These are phyloP conservation scores for Drosophila nigricruria DNA, from an alignment of 2,888 invertebrate species.

Conservation along the genomic window DNA sequence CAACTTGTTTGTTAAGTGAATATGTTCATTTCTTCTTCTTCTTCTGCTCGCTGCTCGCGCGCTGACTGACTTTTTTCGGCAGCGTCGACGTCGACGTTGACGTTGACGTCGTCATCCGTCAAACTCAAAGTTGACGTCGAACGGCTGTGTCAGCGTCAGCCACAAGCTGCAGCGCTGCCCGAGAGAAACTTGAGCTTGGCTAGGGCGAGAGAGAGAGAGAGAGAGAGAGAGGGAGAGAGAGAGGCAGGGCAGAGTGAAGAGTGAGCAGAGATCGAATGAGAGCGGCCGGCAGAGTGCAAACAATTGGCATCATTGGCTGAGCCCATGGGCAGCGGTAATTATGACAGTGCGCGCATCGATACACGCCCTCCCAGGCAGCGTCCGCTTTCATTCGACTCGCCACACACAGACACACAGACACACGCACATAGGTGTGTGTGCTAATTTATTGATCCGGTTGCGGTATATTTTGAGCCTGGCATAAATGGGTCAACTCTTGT, in stretches of 20 bases:
- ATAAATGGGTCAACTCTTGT: constrained; percentile 71
- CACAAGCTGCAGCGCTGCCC: constrained; percentile 11
- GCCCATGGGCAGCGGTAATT: constrained; percentile 44
- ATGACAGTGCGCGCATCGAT: constrained; percentile 40
- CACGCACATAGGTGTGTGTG: constrained; percentile 66
- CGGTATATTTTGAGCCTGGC: constrained; percentile 56
- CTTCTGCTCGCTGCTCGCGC: constrained; percentile 33
- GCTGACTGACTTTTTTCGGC: constrained; percentile 55
- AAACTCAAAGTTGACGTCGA: constrained; percentile 33
- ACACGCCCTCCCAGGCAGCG: constrained; percentile 58
- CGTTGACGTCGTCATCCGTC: constrained; percentile 56
- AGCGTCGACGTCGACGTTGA: constrained; percentile 34
- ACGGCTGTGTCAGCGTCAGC: too few relatives aligned
- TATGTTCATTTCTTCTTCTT: constrained; percentile 69
- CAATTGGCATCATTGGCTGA: constrained; percentile 78
- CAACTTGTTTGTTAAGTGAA: constrained; percentile 82
- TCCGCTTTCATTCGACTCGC: constrained; percentile 70
- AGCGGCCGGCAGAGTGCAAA: constrained; percentile 55
- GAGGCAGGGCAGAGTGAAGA: background rate
- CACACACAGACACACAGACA: constrained; percentile 46
- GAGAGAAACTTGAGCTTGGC: constrained; percentile 65
- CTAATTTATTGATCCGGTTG: constrained; percentile 81
- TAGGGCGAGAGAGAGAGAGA: constrained; percentile 32
- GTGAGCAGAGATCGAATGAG: constrained; percentile 11
- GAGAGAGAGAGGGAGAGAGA: constrained; percentile 7